A percentile compares a stretch with the other conserved stretches of the same genome.
phyloP scores from a whole-genome alignment of 1,140 invertebrate species.

The Drosophila paulistorum region DNA sequence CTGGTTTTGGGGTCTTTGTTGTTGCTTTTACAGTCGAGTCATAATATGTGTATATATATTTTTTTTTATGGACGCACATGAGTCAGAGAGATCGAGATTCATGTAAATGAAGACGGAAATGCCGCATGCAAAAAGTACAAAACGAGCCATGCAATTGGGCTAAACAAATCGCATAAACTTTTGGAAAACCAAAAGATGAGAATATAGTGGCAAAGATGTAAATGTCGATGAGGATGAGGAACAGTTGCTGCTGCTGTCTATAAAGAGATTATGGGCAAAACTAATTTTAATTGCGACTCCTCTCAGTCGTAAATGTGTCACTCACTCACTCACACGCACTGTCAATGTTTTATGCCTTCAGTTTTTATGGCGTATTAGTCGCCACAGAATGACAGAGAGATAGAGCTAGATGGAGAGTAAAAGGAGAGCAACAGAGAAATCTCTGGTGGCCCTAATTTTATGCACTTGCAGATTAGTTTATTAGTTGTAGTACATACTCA shows the following conservation, averaged over 20 bases:
- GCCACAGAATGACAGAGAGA: conserved; percentile 31
- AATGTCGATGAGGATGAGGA: conserved; percentile 10
- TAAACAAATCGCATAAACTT: conserved; percentile 58
- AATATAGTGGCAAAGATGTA: not conserved
- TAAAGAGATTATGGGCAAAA: conserved; percentile 79
- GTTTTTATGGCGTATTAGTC: conserved; percentile 62
- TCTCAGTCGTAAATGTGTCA: conserved; percentile 76
- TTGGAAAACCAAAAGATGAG: conserved; percentile 18
- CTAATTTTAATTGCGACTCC: conserved; percentile 73
- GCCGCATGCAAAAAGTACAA: conserved; percentile 73
- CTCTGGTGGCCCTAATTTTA: conserved; percentile 79
- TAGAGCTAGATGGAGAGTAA: conserved; percentile 13
- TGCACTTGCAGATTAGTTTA: conserved; percentile 81
- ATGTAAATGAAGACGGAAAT: conserved; percentile 78
- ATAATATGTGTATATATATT: conserved; percentile 27
- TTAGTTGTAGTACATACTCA: conserved; percentile 79
- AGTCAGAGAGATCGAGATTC: conserved; percentile 27
- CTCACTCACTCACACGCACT: conserved; percentile 53
- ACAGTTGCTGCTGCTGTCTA: conserved; percentile 38
- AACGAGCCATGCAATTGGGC: conserved; percentile 76
- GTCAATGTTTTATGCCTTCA: conserved; percentile 37
- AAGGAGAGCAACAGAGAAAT: conserved; percentile 20
- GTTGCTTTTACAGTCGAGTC: conserved; percentile 33
- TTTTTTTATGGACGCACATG: conserved; percentile 34
- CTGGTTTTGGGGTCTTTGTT: not conserved